Conservation (phyloP, 1,140 invertebrate genomes). For the Lucilia cuprina region DNA sequence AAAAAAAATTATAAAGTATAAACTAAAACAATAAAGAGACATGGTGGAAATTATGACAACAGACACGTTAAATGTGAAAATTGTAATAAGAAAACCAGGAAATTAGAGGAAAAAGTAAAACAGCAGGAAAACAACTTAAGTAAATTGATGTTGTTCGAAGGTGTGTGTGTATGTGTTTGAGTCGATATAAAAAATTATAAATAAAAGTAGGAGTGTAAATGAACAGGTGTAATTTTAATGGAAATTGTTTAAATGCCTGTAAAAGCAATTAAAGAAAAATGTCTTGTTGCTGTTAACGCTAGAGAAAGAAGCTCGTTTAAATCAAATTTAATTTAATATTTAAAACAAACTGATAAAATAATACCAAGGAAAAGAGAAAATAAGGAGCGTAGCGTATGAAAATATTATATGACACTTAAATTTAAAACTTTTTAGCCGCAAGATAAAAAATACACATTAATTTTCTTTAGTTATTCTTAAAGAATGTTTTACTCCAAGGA, state of each 20-base stretch:
- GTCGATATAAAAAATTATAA: neutral
- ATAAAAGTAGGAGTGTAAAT: neutral
- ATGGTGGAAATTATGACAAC: neutral
- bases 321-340: neutral
- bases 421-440: neutral
- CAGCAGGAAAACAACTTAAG: neutral
- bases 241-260: neutral
- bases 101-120: neutral
- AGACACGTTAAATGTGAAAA: neutral
- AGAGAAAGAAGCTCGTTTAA: neutral
- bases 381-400: neutral
- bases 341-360: neutral
- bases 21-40: neutral
- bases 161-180: too few species aligned
- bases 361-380: neutral
- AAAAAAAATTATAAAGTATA: neutral
- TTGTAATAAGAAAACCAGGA: conserved; percentile 8
- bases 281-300: neutral
- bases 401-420: neutral
- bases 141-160: too few species aligned
- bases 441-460: neutral
- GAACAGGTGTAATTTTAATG: neutral
- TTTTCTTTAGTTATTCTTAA: neutral
- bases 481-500: neutral
- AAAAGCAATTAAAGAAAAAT: neutral